Evolutionary conservation across 1,140 invertebrate species (phyloP).

Genomic region (Probaryconus sp.): DNA sequence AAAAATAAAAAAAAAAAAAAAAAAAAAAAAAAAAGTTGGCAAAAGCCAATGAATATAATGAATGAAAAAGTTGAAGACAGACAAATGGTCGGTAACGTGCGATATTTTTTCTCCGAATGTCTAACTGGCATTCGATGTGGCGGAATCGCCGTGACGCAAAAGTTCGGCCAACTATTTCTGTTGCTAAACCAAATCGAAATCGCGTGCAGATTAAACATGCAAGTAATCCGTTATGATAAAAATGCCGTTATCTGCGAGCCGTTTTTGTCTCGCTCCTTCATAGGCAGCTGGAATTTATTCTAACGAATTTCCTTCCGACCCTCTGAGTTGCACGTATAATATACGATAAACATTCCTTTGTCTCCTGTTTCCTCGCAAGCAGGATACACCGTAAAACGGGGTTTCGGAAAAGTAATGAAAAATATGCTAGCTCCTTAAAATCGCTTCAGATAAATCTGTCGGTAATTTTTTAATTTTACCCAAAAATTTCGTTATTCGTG

Average conservation of each 20-base stretch:
- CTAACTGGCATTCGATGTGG: conserved; percentile 65
- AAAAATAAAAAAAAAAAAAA: too few relatives aligned
- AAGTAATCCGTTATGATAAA: conserved; percentile 75
- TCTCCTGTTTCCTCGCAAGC: conserved; percentile 37
- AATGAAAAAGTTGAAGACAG: conserved; percentile 72
- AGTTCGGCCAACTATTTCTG: conserved; percentile 58
- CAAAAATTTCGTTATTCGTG: conserved; percentile 5
- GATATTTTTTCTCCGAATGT: conserved; percentile 63
- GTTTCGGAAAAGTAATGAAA: conserved; percentile 38
- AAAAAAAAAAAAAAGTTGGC: conserved; percentile 10
- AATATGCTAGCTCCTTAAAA: conserved; percentile 33
- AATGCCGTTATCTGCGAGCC: conserved; percentile 55
- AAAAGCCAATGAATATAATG: conserved; percentile 60
- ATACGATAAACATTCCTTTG: conserved; percentile 69
- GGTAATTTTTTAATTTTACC: conserved; percentile 32
- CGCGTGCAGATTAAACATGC: conserved; percentile 71
- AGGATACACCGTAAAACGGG: conserved; percentile 28
- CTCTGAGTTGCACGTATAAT: conserved; percentile 61
- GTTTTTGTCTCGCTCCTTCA: conserved; percentile 49
- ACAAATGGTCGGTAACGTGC: conserved; percentile 66
- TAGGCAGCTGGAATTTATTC: conserved; percentile 73
- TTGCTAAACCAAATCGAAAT: conserved; percentile 66
- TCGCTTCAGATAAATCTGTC: conserved; percentile 3
- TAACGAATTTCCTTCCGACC: conserved; percentile 70
- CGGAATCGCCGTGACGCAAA: conserved; percentile 54